These are phyloP conservation scores for Struthio camelus DNA, from an alignment of 2,113 vertebrate species.

Conservation along the genomic window DNA sequence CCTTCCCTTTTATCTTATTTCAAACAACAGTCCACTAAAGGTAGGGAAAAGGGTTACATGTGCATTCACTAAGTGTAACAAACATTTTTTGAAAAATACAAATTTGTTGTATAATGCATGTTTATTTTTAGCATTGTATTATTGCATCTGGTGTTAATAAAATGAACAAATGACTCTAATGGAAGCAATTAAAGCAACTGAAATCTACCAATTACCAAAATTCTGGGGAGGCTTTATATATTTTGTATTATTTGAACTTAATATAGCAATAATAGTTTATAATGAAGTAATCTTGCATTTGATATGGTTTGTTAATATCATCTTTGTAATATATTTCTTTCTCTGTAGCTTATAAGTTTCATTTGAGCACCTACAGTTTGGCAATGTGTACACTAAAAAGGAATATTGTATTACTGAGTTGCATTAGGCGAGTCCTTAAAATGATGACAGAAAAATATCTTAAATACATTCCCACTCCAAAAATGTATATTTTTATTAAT, in stretches of 20 bases:
- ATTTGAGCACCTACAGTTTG: background rate
- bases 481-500: background rate
- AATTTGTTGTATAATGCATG: constrained; percentile 79
- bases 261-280: constrained; percentile 44
- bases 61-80: constrained; percentile 70
- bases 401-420: constrained; percentile 10
- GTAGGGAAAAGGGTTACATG: constrained; percentile 23
- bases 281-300: constrained; percentile 25
- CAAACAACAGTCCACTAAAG: constrained; percentile 69
- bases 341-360: background rate
- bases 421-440: background rate
- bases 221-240: constrained; percentile 22
- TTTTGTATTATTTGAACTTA: constrained; percentile 39
- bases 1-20: constrained; percentile 64
- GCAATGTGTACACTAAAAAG: background rate
- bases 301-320: constrained; percentile 12
- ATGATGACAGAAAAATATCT: background rate
- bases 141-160: constrained; percentile 79
- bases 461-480: constrained; percentile 1
- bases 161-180: constrained; percentile 68
- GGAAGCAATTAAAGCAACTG: constrained; percentile 61
- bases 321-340: background rate
- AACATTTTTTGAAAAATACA: constrained; percentile 62
- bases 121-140: constrained; percentile 78
- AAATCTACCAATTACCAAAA: constrained; percentile 63